Evolutionary conservation across 2,888 invertebrate genomes (phyloP).

Genomic region (Trimorus sp.): DNA sequence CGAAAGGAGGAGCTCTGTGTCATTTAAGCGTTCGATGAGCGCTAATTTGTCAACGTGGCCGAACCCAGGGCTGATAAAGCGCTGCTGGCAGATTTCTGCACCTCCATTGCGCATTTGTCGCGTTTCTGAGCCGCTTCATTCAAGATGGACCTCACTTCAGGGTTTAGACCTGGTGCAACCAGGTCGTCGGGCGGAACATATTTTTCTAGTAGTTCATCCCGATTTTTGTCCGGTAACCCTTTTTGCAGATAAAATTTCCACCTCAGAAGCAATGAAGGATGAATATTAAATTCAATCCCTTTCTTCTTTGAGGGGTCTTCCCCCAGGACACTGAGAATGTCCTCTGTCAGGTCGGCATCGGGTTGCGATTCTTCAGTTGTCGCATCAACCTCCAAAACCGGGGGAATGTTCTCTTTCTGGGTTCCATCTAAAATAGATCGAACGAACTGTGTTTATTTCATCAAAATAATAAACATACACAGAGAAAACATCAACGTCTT

Average conservation of each 20-base stretch:
- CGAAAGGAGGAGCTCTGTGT: constrained; percentile 14
- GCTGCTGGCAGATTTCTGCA: constrained; percentile 41
- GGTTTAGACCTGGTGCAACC: constrained; percentile 53
- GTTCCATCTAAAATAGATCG: too few relatives aligned
- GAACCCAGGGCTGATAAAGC: constrained; percentile 42
- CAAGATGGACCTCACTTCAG: constrained; percentile 44
- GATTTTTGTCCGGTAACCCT: constrained; percentile 34
- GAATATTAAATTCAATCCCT: neutral
- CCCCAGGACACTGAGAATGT: neutral
- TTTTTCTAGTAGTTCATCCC: constrained; percentile 27
- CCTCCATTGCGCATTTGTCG: constrained; percentile 40
- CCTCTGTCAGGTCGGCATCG: too few relatives aligned
- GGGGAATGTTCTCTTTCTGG: too few relatives aligned
- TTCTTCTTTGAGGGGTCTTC: neutral
- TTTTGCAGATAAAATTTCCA: constrained; percentile 27
- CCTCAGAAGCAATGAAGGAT: constrained; percentile 25
- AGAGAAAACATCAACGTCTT: too few relatives aligned
- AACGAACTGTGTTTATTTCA: too few relatives aligned
- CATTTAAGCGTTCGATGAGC: constrained; percentile 25
- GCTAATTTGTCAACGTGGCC: constrained; percentile 34
- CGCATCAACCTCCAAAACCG: too few relatives aligned
- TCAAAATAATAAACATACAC: too few relatives aligned
- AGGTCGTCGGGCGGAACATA: constrained; percentile 30
- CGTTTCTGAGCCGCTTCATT: constrained; percentile 48
- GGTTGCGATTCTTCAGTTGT: too few relatives aligned